phyloP scores from a whole-genome alignment of 1,140 invertebrate genomes.

The Drosophila orosa region DNA sequence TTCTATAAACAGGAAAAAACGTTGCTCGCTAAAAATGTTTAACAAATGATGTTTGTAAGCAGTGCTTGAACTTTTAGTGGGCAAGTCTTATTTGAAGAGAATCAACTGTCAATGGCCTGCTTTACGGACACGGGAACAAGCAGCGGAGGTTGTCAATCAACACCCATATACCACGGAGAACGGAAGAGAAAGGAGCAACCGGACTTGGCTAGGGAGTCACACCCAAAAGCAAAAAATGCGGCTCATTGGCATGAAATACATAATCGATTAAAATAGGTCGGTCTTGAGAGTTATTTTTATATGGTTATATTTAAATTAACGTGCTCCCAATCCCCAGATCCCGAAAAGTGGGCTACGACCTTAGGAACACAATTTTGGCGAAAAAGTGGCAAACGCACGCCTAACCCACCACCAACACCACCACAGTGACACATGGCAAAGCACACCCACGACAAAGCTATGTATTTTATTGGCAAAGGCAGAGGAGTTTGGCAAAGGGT shows the following conservation, averaged over 20 bases:
- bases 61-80: not conserved
- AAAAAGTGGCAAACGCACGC: slow-evolving; percentile 42
- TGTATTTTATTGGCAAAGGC: slow-evolving; percentile 63
- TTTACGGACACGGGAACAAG: not conserved
- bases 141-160: not conserved
- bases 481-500: not conserved
- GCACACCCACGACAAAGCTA: slow-evolving; percentile 50
- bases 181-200: not conserved
- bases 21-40: not conserved
- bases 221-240: not conserved
- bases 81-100: not conserved
- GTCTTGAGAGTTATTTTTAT: not conserved
- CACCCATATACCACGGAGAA: not conserved
- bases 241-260: not conserved
- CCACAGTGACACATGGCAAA: slow-evolving; percentile 6
- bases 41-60: not conserved
- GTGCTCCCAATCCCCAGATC: not conserved
- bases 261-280: slow-evolving; percentile 5
- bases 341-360: slow-evolving; percentile 38
- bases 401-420: slow-evolving; percentile 4
- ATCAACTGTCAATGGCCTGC: not conserved
- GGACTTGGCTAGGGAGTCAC: slow-evolving; percentile 2
- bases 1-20: too few relatives aligned
- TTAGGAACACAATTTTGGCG: slow-evolving; percentile 39
- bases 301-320: not conserved